Base-by-base conservation (phyloP, 2,888 invertebrate species). In the Creontiades dilutus region DNA sequence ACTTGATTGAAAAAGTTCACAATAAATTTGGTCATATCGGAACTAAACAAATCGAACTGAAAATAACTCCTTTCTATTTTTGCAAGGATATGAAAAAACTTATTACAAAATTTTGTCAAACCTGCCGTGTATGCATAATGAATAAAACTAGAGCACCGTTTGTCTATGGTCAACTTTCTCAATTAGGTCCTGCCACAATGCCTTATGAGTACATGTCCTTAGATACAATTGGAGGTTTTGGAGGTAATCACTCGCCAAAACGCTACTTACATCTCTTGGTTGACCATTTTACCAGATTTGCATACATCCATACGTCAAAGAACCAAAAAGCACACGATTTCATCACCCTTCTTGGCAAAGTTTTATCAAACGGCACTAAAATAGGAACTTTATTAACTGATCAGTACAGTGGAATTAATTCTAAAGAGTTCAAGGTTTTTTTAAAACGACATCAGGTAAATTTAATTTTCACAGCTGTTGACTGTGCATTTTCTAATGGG, bases 171-270 rank as follows among this genome's bases (percentile, higher is more conserved):
- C 76, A 48, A 5, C 87, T 76, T 16, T 86, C 86, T 5, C 92
- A 92, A 91, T 91, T 90, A 37, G 92, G 92, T n/a, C 92, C 92
- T 11, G 92, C 92, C 4, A 91, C 89, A 61, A 52, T 91, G 48
- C 92, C 92, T 12, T 92, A 91, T 89, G 92, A 93, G 91, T 92
- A 92, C 86, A 89, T 92, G 14, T 92, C 92, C 4, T 89, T 93
- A 9, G 92, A 92, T 84, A 92, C 92, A 0, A 92, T 92, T 48
- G 92, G 92, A 27, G 92, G 92, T n/a, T 91, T 92, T 90, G 92
- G 92, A 14, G 92, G 92, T 9, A 89, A 91, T 37, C 86, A 91
- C 55, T 92, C 89, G 12, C 91, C 92, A 90, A 92, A 92, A 91
- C 92, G 81, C 91, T 92, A 92, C 76, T 46, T 92, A 37, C 92